A percentile compares a stretch with the other conserved stretches of the same genome.
Conservation (phyloP, 1,140 invertebrate genomes). For the Drosophila pachea region DNA sequence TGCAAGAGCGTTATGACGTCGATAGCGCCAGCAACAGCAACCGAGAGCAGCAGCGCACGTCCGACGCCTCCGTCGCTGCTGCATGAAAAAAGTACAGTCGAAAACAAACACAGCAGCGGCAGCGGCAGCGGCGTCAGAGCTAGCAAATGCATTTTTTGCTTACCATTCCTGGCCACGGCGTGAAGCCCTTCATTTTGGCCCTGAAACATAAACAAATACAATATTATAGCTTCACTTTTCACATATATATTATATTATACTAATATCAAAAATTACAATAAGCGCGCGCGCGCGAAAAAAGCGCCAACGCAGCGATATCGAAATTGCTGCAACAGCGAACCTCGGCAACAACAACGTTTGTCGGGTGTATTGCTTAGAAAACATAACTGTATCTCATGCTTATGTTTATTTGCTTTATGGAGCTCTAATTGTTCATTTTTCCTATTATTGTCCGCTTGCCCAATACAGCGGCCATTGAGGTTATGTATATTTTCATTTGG, state of each 20-base stretch:
- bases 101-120: constrained; percentile 64
- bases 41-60: constrained; percentile 25
- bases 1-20: constrained; percentile 62
- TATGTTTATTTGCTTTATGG: constrained; percentile 11
- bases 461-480: constrained; percentile 55
- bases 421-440: constrained; percentile 25
- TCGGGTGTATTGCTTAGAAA: constrained; percentile 8
- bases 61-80: constrained; percentile 39
- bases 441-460: constrained; percentile 27
- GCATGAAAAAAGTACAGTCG: constrained; percentile 74
- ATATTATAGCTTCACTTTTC: not conserved
- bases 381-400: constrained; percentile 11
- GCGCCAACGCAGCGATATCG: constrained; percentile 69
- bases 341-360: constrained; percentile 10
- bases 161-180: constrained; percentile 95
- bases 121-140: constrained; percentile 45
- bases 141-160: constrained; percentile 79
- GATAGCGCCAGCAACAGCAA: constrained; percentile 28
- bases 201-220: constrained; percentile 83
- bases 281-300: constrained; percentile 68
- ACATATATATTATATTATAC: constrained; percentile 3
- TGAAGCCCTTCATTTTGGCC: constrained; percentile 97
- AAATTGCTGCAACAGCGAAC: constrained; percentile 21
- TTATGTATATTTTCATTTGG: constrained; percentile 53
- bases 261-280: constrained; percentile 27